These are phyloP conservation scores for Scaptomyza pallida DNA, from an alignment of 1,140 invertebrate genomes.

Conservation along the genomic window DNA sequence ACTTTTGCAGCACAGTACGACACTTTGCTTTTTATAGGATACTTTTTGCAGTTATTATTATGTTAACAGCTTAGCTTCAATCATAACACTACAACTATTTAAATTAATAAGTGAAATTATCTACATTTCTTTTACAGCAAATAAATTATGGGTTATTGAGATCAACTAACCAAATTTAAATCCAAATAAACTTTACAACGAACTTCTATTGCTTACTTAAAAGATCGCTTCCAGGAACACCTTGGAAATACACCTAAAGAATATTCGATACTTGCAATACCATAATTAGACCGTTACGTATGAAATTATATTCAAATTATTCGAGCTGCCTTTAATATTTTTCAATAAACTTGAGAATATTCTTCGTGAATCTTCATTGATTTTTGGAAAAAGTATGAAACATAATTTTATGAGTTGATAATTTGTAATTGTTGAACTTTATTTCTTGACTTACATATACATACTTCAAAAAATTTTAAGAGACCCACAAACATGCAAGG, in stretches of 20 bases:
- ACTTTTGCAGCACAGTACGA: slow-evolving; percentile 2
- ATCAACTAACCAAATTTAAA: slow-evolving; percentile 12
- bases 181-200: neutral
- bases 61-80: slow-evolving; percentile 11
- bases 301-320: neutral
- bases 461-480: slow-evolving; percentile 70
- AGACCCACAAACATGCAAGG: slow-evolving; percentile 66
- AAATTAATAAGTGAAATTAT: neutral
- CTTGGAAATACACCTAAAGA: too few species aligned
- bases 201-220: too few species aligned
- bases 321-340: too few species aligned
- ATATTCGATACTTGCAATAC: slow-evolving; percentile 16
- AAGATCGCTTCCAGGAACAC: too few species aligned
- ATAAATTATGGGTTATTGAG: slow-evolving; percentile 8
- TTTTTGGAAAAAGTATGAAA: neutral
- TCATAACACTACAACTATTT: neutral
- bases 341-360: too few species aligned
- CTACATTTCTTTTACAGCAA: slow-evolving; percentile 35
- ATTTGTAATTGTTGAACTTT: slow-evolving; percentile 78
- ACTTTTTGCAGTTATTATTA: neutral
- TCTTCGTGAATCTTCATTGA: too few species aligned
- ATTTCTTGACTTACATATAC: slow-evolving; percentile 75
- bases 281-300: neutral
- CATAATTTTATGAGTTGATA: slow-evolving; percentile 21
- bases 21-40: neutral